Evolutionary conservation across 2,888 invertebrate species (phyloP).

Genomic region (Neuroscelio doddi): DNA sequence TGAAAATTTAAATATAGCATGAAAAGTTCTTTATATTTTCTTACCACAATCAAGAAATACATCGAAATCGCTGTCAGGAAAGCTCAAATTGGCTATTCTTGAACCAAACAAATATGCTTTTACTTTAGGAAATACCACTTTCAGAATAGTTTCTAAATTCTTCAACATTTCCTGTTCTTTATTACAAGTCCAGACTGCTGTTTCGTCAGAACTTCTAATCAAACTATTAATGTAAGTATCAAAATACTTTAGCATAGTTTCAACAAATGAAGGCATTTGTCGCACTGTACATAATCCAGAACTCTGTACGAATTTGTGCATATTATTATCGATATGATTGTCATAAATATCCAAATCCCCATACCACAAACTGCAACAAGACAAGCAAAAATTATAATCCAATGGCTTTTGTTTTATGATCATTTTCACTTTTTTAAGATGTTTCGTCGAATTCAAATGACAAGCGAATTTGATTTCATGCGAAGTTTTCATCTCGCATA

Average conservation of each 20-base stretch:
- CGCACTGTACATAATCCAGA: too few species aligned
- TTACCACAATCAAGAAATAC: slow-evolving; percentile 61
- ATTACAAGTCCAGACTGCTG: slow-evolving; percentile 23
- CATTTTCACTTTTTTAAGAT: too few species aligned
- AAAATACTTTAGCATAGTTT: slow-evolving; percentile 24
- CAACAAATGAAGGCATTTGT: slow-evolving; percentile 34
- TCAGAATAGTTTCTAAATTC: slow-evolving; percentile 47
- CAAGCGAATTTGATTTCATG: too few species aligned
- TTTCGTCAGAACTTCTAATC: slow-evolving; percentile 36
- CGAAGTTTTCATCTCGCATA: too few species aligned
- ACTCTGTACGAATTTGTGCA: too few species aligned
- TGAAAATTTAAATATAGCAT: background rate
- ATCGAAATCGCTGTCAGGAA: slow-evolving; percentile 57
- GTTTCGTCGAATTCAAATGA: too few species aligned
- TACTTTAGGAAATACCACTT: slow-evolving; percentile 38
- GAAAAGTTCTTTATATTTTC: background rate
- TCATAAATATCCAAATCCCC: too few species aligned
- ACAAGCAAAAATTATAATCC: too few species aligned
- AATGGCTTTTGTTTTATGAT: too few species aligned
- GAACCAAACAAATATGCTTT: slow-evolving; percentile 77
- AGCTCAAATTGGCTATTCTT: slow-evolving; percentile 74
- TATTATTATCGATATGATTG: too few species aligned
- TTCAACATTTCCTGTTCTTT: slow-evolving; percentile 35
- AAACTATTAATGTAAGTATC: slow-evolving; percentile 29
- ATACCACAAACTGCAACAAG: too few species aligned